A percentile compares a stretch with the other conserved stretches of the same genome.
Evolutionary conservation across 1,140 invertebrate species (phyloP).

Genomic region (Pachyrhynchus sulphureomaculatus): DNA sequence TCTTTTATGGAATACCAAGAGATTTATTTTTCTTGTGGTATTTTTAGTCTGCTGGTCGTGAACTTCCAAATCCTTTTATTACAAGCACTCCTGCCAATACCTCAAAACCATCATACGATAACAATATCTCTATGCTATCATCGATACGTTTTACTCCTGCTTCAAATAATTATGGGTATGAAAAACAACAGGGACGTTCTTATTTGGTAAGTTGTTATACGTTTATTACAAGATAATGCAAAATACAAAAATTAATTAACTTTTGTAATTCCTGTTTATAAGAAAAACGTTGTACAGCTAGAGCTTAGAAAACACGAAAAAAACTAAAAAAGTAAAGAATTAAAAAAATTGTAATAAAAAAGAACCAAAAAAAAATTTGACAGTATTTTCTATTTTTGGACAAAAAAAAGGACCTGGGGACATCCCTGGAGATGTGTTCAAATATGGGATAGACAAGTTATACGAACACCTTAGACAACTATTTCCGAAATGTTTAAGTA

Average conservation of each 20-base stretch:
- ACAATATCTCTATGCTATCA: background rate
- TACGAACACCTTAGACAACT: too few relatives aligned
- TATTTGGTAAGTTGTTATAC: slow-evolving; percentile 2
- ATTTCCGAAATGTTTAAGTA: too few relatives aligned
- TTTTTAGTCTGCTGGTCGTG: background rate
- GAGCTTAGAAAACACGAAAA: too few relatives aligned
- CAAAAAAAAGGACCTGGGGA: too few relatives aligned
- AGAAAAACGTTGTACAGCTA: too few relatives aligned
- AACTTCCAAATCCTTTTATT: slow-evolving; percentile 2
- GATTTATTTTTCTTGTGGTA: background rate
- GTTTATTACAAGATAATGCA: background rate
- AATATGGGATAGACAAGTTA: too few relatives aligned
- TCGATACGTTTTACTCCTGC: background rate
- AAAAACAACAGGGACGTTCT: background rate
- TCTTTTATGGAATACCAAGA: background rate
- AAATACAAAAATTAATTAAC: too few relatives aligned
- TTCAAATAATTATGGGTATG: background rate
- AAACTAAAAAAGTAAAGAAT: background rate
- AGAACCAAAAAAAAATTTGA: too few relatives aligned
- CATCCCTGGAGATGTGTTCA: too few relatives aligned
- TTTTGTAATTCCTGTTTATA: too few relatives aligned
- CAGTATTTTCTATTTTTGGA: too few relatives aligned
- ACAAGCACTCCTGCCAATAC: slow-evolving; percentile 19
- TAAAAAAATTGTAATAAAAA: too few relatives aligned
- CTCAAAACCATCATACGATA: background rate